phyloP scores from a whole-genome alignment of 2,888 invertebrate genomes.

The Micoletzkya japonica region DNA sequence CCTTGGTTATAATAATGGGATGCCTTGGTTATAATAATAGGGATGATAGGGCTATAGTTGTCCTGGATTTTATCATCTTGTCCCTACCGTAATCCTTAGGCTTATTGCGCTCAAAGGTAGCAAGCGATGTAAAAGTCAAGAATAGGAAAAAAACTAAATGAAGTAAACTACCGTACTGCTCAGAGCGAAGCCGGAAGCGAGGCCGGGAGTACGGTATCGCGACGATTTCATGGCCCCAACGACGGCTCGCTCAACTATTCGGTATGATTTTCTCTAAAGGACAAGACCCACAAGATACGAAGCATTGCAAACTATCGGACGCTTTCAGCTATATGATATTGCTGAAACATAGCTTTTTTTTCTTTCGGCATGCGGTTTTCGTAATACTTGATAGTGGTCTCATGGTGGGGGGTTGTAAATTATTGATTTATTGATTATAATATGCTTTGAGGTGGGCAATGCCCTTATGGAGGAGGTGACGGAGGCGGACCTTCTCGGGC shows the following conservation, averaged over 20 bases:
- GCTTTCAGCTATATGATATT: no score
- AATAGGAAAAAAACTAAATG: not conserved
- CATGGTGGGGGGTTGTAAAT: not conserved
- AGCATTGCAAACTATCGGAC: no score
- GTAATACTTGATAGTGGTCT: not conserved
- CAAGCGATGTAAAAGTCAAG: slow-evolving; percentile 7
- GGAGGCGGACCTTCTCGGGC: slow-evolving; percentile 48
- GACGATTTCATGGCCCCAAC: slow-evolving; percentile 32
- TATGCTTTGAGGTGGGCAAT: slow-evolving; percentile 32
- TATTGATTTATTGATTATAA: not conserved
- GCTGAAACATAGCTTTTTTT: no score
- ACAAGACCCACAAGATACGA: no score
- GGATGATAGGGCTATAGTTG: no score
- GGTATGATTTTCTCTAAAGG: slow-evolving; percentile 9
- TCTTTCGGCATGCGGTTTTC: not conserved
- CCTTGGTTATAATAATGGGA: no score
- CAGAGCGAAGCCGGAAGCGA: slow-evolving; percentile 58
- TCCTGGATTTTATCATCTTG: no score
- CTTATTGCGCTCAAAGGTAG: no score
- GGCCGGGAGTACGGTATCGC: slow-evolving; percentile 39
- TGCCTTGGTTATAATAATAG: not conserved
- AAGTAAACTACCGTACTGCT: slow-evolving; percentile 7
- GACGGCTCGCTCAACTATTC: slow-evolving; percentile 31
- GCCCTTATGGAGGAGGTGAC: slow-evolving; percentile 44
- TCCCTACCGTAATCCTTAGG: no score